Evolutionary conservation across 2,113 vertebrate species (phyloP).

Genomic region (Scomber japonicus): DNA sequence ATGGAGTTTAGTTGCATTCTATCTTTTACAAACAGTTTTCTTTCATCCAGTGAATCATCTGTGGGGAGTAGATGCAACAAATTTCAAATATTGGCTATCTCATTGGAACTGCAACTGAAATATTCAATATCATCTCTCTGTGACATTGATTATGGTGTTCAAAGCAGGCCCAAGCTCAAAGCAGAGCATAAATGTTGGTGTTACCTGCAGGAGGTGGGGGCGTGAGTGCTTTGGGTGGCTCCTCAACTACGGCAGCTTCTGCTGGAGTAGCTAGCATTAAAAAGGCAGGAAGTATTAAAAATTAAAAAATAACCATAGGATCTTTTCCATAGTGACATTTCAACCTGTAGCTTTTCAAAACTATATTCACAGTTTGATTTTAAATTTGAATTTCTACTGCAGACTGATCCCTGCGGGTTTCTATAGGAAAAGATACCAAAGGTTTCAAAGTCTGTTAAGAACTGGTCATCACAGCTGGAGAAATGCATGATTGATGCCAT

Average conservation of each 20-base stretch:
- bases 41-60: no score
- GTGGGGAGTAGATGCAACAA: no score
- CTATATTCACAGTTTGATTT: neutral
- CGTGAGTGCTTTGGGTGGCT: constrained; percentile 77
- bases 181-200: neutral
- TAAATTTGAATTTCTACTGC: neutral
- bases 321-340: constrained; percentile 16
- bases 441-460: neutral
- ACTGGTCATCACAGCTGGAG: neutral
- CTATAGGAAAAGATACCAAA: neutral
- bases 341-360: neutral
- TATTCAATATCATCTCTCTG: neutral
- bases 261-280: constrained; percentile 69
- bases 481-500: neutral
- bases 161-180: neutral
- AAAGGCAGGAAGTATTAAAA: constrained; percentile 43
- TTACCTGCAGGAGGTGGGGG: constrained; percentile 83
- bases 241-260: constrained; percentile 74
- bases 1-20: no score
- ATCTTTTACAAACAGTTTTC: no score
- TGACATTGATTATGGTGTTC: neutral
- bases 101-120: neutral
- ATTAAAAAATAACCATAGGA: neutral
- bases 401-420: constrained; percentile 2
- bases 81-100: neutral